These are phyloP conservation scores for Philonicus albiceps DNA, from an alignment of 2,888 invertebrate genomes.

Conservation along the genomic window DNA sequence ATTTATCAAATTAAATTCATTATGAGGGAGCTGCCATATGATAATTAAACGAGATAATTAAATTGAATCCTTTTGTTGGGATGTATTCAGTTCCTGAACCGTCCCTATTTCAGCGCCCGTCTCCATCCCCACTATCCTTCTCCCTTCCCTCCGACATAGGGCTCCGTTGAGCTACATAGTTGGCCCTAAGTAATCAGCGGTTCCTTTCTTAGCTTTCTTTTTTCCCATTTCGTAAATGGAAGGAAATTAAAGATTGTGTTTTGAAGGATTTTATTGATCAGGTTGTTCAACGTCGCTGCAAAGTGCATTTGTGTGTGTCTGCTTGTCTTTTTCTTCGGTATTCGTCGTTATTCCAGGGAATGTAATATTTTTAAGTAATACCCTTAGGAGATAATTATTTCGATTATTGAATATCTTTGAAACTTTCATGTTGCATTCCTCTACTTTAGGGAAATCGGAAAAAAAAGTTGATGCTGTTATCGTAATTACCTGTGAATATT, in stretches of 20 bases:
- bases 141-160: background rate
- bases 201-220: background rate
- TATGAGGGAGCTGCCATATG: slow-evolving; percentile 51
- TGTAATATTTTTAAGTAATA: background rate
- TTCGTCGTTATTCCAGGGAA: background rate
- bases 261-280: slow-evolving; percentile 26
- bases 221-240: slow-evolving; percentile 39
- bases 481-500: background rate
- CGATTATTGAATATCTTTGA: background rate
- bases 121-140: background rate
- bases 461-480: background rate
- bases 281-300: background rate
- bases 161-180: background rate
- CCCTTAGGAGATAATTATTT: background rate
- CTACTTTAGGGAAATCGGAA: background rate
- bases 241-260: slow-evolving; percentile 31
- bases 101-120: background rate
- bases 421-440: background rate
- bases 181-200: slow-evolving; percentile 17
- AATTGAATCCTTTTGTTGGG: slow-evolving; percentile 53
- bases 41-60: slow-evolving; percentile 54
- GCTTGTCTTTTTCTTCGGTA: background rate
- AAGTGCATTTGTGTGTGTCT: background rate
- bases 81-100: background rate
- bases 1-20: slow-evolving; percentile 55